These are phyloP conservation scores for Felis chaus DNA, from an alignment of 2,113 vertebrate species.

Conservation along the genomic window DNA sequence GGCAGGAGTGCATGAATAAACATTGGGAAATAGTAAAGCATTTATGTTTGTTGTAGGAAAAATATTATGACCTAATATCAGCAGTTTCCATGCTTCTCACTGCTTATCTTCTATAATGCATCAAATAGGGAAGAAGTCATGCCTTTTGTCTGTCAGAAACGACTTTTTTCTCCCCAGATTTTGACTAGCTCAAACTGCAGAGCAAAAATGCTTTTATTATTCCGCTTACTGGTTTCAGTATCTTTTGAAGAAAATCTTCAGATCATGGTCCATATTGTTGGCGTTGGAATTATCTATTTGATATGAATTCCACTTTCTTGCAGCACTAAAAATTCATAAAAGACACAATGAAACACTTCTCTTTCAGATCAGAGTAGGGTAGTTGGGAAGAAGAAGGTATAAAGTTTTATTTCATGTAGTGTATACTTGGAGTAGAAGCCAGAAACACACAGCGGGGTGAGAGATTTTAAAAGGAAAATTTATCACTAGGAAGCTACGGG, in stretches of 20 bases:
- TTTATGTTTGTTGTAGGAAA: not conserved
- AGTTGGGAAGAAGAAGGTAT: not conserved
- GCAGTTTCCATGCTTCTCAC: not conserved
- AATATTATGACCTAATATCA: not conserved
- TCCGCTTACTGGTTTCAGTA: not conserved
- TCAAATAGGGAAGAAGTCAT: not conserved
- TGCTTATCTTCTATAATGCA: not conserved
- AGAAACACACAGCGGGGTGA: conserved; percentile 47
- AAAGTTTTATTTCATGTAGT: conserved; percentile 33
- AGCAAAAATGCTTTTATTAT: not conserved
- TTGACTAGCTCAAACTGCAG: not conserved
- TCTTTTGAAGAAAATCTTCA: conserved; percentile 1
- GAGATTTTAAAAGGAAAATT: conserved; percentile 67
- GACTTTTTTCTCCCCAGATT: not conserved
- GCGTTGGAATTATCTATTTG: not conserved
- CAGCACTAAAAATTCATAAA: conserved; percentile 33
- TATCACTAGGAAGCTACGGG: not conserved
- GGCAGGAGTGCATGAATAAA: not conserved
- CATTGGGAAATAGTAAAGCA: not conserved
- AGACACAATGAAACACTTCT: not conserved
- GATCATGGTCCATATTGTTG: not conserved
- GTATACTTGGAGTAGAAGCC: not conserved
- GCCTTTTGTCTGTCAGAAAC: not conserved
- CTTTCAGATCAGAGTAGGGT: conserved; percentile 42
- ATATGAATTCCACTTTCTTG: conserved; percentile 17